Evolutionary conservation across 2,113 vertebrate genomes (phyloP), one percentile per base, ranked within the genome.

Genomic region (Pterocles orientalis): DNA sequence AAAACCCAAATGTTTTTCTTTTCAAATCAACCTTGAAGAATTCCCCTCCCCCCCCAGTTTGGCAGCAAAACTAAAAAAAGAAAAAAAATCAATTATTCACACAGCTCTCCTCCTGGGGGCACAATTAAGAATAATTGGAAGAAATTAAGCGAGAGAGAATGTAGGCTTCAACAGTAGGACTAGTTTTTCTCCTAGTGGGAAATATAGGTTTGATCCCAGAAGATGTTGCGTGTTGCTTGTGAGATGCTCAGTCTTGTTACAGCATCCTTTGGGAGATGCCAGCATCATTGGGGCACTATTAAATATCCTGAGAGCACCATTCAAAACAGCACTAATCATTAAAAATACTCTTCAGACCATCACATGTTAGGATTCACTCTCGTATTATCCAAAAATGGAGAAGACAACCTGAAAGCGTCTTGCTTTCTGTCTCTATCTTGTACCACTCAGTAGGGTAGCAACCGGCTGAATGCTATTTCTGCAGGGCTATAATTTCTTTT

Each of bases 51-150:
- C n/a, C 31, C 29, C 56, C 31, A 50, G 60, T 60, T 31, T 84
- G 69, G 51, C 31, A 86, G 41, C 28, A 45, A 79, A 61, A 73
- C 41, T 19, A 79, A 51, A n/a, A 24, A 48, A 31, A 17, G 9
- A 20, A 29, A 28, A n/a, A 76, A 77, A 92, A 87, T 96, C 88
- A 90, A 93, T 94, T 95, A 81, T 92, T 94, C 79, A 73, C 62
- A 94, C 58, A 88, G 39, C 39, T 86, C 51, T 86, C 28, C 18
- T 96, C 92, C 95, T 92, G 68, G 58, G 92, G 94, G 94, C 76
- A 82, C 75, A 89, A 97, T 92, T 94, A 95, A 79, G 75, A 93
- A 79, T 80, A 94, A 95, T 90, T 92, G 92, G 79, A 88, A 93
- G 79, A 95, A 94, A 96, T 95, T 96, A 96, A 96, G 71, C 25